These are phyloP conservation scores for Austrofundulus limnaeus DNA, from an alignment of 2,113 vertebrate species.

Conservation along the genomic window DNA sequence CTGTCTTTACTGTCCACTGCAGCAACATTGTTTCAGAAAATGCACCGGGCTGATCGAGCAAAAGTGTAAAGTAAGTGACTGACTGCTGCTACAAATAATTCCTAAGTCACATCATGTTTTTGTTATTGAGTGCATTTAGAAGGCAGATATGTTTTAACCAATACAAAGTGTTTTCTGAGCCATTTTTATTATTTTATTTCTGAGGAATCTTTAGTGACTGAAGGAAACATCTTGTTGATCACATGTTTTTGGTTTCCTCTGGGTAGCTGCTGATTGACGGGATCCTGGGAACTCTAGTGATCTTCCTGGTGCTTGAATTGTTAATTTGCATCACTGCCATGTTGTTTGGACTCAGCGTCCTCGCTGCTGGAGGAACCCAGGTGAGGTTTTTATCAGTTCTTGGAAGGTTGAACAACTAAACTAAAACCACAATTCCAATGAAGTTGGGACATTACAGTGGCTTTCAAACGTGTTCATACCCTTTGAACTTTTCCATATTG, in stretches of 20 bases:
- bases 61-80: conserved; percentile 82
- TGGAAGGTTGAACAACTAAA: not conserved
- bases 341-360: conserved; percentile 78
- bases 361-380: conserved; percentile 72
- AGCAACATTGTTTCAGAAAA: conserved; percentile 83
- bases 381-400: conserved; percentile 36
- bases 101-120: conserved; percentile 12
- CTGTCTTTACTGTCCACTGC: conserved; percentile 78
- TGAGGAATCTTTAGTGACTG: not conserved
- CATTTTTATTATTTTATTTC: not conserved
- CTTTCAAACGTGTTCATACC: too few species aligned
- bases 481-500: too few species aligned
- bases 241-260: not conserved
- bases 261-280: conserved; percentile 78
- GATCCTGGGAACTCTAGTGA: conserved; percentile 77
- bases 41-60: conserved; percentile 80
- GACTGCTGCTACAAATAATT: conserved; percentile 42
- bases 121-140: conserved; percentile 25
- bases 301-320: conserved; percentile 81
- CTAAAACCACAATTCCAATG: too few species aligned
- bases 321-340: conserved; percentile 79
- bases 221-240: not conserved
- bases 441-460: too few species aligned
- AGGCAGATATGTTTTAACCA: not conserved
- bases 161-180: not conserved